phyloP scores from a whole-genome alignment of 2,113 vertebrate genomes.

The Alces alces region DNA sequence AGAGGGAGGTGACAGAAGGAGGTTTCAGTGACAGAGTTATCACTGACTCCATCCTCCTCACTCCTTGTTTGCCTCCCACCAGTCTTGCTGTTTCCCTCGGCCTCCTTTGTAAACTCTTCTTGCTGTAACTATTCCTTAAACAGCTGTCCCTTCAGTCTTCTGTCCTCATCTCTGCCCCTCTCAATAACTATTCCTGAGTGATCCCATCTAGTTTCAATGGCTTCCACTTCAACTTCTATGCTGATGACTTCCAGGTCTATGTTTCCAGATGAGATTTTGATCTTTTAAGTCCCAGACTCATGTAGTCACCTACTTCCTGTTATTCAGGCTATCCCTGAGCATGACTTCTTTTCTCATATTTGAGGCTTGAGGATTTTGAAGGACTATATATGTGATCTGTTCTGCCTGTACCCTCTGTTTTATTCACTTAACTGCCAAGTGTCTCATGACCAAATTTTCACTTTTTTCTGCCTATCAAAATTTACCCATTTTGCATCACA shows the following conservation, averaged over 20 bases:
- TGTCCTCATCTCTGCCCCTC: neutral
- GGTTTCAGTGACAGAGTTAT: neutral
- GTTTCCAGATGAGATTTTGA: neutral
- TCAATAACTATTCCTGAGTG: neutral
- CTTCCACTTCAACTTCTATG: neutral
- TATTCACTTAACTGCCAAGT: neutral
- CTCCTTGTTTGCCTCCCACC: neutral
- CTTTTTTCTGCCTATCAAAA: neutral
- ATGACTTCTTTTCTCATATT: neutral
- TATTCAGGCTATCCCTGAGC: neutral
- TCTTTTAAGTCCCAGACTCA: neutral
- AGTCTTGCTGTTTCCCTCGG: neutral
- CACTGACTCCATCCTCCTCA: neutral
- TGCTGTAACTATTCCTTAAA: neutral
- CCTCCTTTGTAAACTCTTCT: neutral
- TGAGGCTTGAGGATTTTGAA: neutral
- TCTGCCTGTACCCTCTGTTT: neutral
- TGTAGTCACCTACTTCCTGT: neutral
- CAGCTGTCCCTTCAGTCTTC: neutral
- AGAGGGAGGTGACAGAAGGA: neutral
- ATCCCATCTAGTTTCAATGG: neutral
- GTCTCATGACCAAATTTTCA: neutral
- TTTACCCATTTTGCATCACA: neutral
- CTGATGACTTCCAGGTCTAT: neutral
- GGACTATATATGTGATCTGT: neutral